Evolutionary conservation across 2,797 vertebrate species (phyloP).

Genomic region (Molossus molossus): DNA sequence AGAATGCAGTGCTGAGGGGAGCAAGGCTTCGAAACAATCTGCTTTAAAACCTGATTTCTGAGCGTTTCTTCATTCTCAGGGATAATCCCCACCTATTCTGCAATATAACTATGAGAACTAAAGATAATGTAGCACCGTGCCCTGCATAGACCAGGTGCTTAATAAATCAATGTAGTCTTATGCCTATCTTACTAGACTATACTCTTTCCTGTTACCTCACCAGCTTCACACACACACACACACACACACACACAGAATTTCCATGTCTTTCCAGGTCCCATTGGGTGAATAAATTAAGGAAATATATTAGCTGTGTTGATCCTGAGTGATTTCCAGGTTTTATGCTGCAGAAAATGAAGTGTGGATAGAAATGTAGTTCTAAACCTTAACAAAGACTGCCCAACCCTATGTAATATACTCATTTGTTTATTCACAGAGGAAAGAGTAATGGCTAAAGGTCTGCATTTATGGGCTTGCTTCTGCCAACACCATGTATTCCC

Average conservation of each 20-base stretch:
- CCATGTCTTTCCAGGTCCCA: background rate
- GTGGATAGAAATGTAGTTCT: background rate
- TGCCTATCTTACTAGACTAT: background rate
- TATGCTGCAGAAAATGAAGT: background rate
- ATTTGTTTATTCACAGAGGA: background rate
- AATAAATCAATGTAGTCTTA: background rate
- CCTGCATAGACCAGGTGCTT: background rate
- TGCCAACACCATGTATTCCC: background rate
- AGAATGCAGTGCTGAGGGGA: background rate
- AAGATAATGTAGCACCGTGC: background rate
- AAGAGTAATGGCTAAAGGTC: background rate
- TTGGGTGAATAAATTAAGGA: background rate
- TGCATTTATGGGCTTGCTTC: background rate
- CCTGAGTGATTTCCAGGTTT: background rate
- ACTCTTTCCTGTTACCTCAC: background rate
- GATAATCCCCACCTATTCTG: background rate
- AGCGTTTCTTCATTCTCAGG: slow-evolving; percentile 5
- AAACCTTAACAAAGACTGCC: background rate
- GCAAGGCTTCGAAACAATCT: background rate
- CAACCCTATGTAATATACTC: background rate
- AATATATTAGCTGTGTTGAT: background rate
- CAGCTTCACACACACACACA: background rate
- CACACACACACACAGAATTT: background rate
- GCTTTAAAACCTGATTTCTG: background rate
- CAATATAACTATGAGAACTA: background rate